Evolutionary conservation across 1,140 invertebrate genomes (phyloP), one percentile per base, ranked within the genome.

Genomic region (Harlomillsia oculata): DNA sequence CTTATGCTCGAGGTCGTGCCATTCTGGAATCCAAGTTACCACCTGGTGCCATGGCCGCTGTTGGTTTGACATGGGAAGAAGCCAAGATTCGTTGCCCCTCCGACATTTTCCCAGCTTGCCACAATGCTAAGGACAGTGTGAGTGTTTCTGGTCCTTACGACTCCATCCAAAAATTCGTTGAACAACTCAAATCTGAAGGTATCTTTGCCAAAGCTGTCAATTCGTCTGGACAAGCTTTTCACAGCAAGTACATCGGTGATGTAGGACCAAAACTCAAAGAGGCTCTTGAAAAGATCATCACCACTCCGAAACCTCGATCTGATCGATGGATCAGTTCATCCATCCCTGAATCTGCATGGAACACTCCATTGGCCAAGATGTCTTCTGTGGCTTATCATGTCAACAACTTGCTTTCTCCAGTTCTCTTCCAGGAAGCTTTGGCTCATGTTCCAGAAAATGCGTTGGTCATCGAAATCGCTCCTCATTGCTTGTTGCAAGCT

Each of bases 361-460:
- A 77, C 25, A 78, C 81, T 0, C 77, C 84, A 0, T 66, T 90
- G 63, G 89, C 91, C 0, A 79, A 84, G 67, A 75, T 82, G 52
- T 93, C 89, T 30, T 94, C 89, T 40, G 82, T 88, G 5, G 88
- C 85, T 21, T 99, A 99, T 73, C 91, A 95, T 71, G 91, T 96
- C 1, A 97, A 97, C 76, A 99, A 98, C 72, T 75, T 97, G 34
- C 76, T 96, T 13, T 90, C 87, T 25, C 87, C 77, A 48, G 80
- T 82, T 0, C 67, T 79, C 44, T 81, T 82, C 67, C 71, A 78
- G 21, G 57, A 59, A n/a, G 90, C 86, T 20, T 66, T 96, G 36
- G 70, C 79, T 59, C 82, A 89, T 67, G 75, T 97, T 6, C 95
- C 93, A 6, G 79, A 81, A 58, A 86, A 91, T 69, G 91, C 92